phyloP scores from a whole-genome alignment of 2,113 vertebrate species.

The Phoenicopterus ruber region DNA sequence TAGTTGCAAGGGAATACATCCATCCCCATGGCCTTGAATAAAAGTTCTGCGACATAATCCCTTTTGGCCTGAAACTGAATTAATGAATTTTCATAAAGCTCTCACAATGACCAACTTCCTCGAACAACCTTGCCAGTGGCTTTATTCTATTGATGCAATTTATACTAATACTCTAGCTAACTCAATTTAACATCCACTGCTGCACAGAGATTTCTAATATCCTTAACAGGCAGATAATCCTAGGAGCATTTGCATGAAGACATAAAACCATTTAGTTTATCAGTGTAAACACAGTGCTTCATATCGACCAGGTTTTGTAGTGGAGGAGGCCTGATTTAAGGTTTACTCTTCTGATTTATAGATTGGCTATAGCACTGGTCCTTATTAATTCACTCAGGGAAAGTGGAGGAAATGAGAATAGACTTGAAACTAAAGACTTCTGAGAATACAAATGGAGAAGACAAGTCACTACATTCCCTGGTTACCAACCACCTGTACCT shows the following conservation, averaged over 20 bases:
- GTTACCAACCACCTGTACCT: neutral
- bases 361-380: neutral
- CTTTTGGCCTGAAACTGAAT: neutral
- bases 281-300: neutral
- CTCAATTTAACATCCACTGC: neutral
- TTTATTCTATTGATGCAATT: neutral
- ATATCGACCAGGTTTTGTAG: neutral
- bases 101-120: neutral
- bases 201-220: neutral
- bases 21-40: neutral
- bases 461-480: neutral
- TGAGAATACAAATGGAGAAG: neutral
- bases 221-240: neutral
- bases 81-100: neutral
- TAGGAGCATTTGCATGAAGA: neutral
- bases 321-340: neutral
- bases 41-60: neutral
- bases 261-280: neutral
- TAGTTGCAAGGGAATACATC: neutral
- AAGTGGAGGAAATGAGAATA: neutral
- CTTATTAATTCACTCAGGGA: neutral
- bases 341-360: neutral
- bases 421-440: neutral
- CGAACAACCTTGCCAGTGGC: neutral
- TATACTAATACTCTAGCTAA: neutral